Base-by-base conservation (phyloP, 2,888 invertebrate genomes). In the Oscheius sp. region DNA sequence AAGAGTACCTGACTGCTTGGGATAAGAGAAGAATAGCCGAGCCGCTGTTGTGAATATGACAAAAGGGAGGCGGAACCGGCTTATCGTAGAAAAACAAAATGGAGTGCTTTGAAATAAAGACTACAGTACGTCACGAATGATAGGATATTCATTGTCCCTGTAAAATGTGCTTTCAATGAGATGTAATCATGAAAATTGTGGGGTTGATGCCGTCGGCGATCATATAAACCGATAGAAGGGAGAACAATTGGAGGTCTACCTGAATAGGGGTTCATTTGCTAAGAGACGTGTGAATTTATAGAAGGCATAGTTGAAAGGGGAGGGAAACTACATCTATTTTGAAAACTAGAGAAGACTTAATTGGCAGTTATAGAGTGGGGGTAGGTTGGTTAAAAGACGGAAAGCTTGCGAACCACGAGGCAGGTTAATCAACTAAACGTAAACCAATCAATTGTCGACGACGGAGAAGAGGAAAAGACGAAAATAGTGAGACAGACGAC, bases 381-480 rank as follows among this genome's bases (percentile, higher is more conserved):
- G 38, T 36, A 36, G 41, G 41, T 38, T 59, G 59, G 5, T 22
- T 26, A 22, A 38, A 24, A 41, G 24, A 41, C n/a, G 44, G 26
- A 59, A 59, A n/a, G 28, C 44, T 59, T 33, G 14, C 28, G 28
- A 41, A 59, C 47, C 47, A 62, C 28, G 47, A 47, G 8, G 22
- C 49, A 49, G 49, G 62, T 62, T 62, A 62, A 62, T 62, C 62
- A 62, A 62, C 62, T 62, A 62, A 62, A 62, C 62, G 49, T 62
- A 44, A 47, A 20, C 61, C 32, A 36, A 59, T 59, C 59, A 59
- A 59, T 59, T 26, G 59, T 20, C 44, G 12, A 41, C 14, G 57
- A 33, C n/a, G n/a, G 26, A 9, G 36, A 32, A 59, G 50, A 12
- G 9, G 2, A 14, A 30, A 22, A 28, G 41, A 44, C 59, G 26